Conservation (phyloP, 2,888 invertebrate species). For the Mythimna loreyi region DNA sequence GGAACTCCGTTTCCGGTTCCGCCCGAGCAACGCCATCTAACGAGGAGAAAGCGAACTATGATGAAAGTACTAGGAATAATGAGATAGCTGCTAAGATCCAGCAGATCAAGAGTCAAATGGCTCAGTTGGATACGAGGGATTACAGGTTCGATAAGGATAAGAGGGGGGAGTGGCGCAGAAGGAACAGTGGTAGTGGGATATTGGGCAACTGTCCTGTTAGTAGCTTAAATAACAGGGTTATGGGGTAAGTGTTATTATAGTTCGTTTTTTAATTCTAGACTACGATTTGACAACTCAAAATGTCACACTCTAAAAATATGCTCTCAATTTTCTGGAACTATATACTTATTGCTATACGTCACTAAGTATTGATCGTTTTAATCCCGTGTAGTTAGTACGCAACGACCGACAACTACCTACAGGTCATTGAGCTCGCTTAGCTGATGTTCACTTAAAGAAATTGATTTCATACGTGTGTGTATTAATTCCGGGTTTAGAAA, state of each 20-base stretch:
- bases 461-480: too few relatives aligned
- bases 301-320: too few relatives aligned
- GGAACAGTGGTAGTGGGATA: slow-evolving; percentile 79
- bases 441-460: too few relatives aligned
- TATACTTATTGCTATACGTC: too few relatives aligned
- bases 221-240: slow-evolving; percentile 67
- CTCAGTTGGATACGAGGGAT: slow-evolving; percentile 71
- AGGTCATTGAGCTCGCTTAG: too few relatives aligned
- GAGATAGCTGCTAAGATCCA: slow-evolving; percentile 82
- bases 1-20: slow-evolving; percentile 66
- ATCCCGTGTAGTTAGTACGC: too few relatives aligned
- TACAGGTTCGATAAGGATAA: slow-evolving; percentile 48
- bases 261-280: too few relatives aligned
- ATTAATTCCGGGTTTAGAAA: too few relatives aligned
- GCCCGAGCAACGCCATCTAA: slow-evolving; percentile 71
- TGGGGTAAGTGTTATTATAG: slow-evolving; percentile 72
- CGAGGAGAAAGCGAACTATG: slow-evolving; percentile 67
- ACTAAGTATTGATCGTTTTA: too few relatives aligned
- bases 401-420: too few relatives aligned
- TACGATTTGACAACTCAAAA: too few relatives aligned
- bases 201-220: slow-evolving; percentile 78
- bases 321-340: too few relatives aligned
- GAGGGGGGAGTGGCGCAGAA: slow-evolving; percentile 66
- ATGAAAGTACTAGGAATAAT: slow-evolving; percentile 43
- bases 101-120: slow-evolving; percentile 83